phyloP scores from a whole-genome alignment of 2,113 vertebrate species.

The Pionites leucogaster region DNA sequence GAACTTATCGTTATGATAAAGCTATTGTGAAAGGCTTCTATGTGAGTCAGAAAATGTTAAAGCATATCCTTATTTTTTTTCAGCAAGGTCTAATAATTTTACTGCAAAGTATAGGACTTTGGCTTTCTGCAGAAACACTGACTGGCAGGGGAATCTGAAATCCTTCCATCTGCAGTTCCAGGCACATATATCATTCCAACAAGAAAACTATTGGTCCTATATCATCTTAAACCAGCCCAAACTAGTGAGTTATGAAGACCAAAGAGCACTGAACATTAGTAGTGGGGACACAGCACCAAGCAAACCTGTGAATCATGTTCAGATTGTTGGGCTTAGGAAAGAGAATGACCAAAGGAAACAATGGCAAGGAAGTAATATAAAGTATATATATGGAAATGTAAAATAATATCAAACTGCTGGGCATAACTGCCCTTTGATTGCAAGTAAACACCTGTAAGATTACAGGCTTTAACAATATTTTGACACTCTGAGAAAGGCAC shows the following conservation, averaged over 20 bases:
- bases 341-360: not conserved
- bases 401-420: not conserved
- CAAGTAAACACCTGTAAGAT: not conserved
- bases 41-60: not conserved
- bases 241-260: not conserved
- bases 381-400: not conserved
- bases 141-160: not conserved
- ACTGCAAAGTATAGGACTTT: not conserved
- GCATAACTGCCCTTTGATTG: not conserved
- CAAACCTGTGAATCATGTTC: accelerated
- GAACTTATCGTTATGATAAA: not conserved
- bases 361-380: not conserved
- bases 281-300: accelerated
- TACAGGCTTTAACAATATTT: not conserved
- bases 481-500: not conserved
- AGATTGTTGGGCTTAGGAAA: not conserved
- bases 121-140: not conserved
- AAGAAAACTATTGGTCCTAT: accelerated
- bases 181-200: not conserved
- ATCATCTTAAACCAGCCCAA: not conserved
- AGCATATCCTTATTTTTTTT: not conserved
- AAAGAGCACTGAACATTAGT: not conserved
- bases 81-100: not conserved
- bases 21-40: not conserved
- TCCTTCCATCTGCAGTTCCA: not conserved